These are phyloP conservation scores for Amiota minor DNA, from an alignment of 2,888 invertebrate species.

Conservation along the genomic window DNA sequence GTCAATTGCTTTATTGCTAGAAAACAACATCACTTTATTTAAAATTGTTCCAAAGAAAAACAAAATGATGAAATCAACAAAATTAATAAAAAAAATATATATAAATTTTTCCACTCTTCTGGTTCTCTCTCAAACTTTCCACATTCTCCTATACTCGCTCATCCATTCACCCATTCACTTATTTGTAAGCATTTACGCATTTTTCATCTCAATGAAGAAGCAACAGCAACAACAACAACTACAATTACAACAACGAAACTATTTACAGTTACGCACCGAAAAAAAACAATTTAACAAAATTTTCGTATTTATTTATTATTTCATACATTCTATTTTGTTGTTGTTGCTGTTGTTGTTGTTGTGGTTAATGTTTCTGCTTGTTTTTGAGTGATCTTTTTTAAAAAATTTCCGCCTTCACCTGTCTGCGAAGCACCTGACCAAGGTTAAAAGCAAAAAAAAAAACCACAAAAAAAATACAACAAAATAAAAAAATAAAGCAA, in stretches of 20 bases:
- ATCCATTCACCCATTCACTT: constrained; percentile 26
- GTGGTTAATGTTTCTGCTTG: constrained; percentile 2
- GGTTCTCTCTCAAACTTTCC: too few species aligned
- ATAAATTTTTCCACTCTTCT: too few species aligned
- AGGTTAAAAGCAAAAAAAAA: constrained; percentile 23
- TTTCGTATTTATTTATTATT: constrained; percentile 14
- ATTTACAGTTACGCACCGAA: constrained; percentile 66
- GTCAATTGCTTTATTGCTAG: too few species aligned
- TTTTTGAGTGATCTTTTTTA: constrained; percentile 11
- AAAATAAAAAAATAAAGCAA: constrained; percentile 11
- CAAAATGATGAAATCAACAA: too few species aligned
- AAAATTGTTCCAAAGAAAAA: too few species aligned
- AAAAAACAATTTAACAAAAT: constrained; percentile 40
- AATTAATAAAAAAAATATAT: too few species aligned
- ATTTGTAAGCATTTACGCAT: not conserved
- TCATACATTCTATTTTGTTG: constrained; percentile 19
- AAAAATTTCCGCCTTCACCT: constrained; percentile 33
- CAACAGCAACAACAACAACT: constrained; percentile 46
- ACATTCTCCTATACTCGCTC: not conserved
- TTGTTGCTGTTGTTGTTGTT: constrained; percentile 29
- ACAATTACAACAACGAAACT: constrained; percentile 63
- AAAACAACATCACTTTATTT: too few species aligned
- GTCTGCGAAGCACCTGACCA: constrained; percentile 43
- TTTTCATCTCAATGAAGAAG: constrained; percentile 5
- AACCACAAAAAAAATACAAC: constrained; percentile 27